Evolutionary conservation across 2,113 vertebrate species (phyloP).

Genomic region (Cynoglossus semilaevis): DNA sequence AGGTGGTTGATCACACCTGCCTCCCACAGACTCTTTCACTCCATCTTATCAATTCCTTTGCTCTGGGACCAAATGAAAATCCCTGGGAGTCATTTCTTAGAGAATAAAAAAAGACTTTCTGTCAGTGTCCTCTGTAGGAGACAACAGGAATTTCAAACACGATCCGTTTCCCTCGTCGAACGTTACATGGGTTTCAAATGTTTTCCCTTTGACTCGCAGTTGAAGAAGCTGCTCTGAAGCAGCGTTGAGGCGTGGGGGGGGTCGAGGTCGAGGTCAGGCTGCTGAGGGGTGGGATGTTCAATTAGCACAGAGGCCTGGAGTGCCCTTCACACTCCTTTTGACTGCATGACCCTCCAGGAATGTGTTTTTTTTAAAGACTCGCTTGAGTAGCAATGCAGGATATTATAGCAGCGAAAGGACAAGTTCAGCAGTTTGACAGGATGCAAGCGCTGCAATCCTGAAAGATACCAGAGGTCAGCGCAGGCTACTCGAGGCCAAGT

Average conservation of each 20-base stretch:
- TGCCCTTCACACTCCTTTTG: conserved; percentile 69
- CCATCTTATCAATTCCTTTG: not conserved
- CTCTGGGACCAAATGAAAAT: not conserved
- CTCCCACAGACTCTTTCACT: conserved; percentile 35
- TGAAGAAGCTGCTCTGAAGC: conserved; percentile 51
- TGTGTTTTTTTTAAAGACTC: conserved; percentile 63
- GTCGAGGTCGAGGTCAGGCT: too few species aligned
- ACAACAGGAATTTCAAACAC: too few species aligned
- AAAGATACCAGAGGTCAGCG: conserved; percentile 35
- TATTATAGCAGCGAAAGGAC: conserved; percentile 55
- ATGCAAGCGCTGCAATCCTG: conserved; percentile 58
- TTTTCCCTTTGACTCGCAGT: conserved; percentile 17
- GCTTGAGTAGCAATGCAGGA: conserved; percentile 58
- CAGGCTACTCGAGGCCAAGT: not conserved
- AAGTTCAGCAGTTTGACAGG: conserved; percentile 62
- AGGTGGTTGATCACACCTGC: conserved; percentile 13
- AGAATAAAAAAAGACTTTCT: too few species aligned
- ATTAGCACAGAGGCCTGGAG: conserved; percentile 24
- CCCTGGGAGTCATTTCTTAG: too few species aligned
- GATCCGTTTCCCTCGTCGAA: conserved; percentile 21
- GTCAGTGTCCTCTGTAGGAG: not conserved
- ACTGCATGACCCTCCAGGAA: conserved; percentile 46
- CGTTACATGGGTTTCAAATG: conserved; percentile 18
- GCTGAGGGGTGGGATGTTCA: conserved; percentile 32
- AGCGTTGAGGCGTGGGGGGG: too few species aligned